Evolutionary conservation across 1,140 invertebrate species (phyloP).

Genomic region (Psix sp.): DNA sequence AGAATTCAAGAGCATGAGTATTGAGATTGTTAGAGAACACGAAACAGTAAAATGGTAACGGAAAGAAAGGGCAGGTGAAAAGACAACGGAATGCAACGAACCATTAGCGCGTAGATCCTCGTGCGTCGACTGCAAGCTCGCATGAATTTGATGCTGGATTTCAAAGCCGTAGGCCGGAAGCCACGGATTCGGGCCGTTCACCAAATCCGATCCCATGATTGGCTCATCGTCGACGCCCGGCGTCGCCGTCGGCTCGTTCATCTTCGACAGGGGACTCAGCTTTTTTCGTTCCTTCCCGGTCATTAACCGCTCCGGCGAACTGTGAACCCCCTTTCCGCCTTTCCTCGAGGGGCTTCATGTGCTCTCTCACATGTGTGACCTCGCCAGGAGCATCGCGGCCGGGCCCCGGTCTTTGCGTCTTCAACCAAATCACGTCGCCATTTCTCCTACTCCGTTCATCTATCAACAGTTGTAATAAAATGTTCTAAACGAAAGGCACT

Average conservation of each 20-base stretch:
- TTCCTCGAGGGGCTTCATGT: conserved; percentile 66
- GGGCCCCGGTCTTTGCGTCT: conserved; percentile 25
- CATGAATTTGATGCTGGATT: conserved; percentile 70
- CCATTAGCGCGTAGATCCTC: conserved; percentile 75
- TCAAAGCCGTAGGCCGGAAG: conserved; percentile 76
- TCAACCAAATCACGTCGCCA: conserved; percentile 15
- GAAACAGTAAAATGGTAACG: conserved; percentile 20
- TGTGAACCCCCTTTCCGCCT: conserved; percentile 69
- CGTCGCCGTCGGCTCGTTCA: conserved; percentile 59
- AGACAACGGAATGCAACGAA: conserved; percentile 63
- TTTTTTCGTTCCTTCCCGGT: conserved; percentile 59
- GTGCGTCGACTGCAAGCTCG: conserved; percentile 68
- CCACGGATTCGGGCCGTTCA: conserved; percentile 74
- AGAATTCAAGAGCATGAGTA: not conserved
- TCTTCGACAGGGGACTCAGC: conserved; percentile 53
- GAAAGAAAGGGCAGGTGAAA: conserved; percentile 41
- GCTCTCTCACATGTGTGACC: conserved; percentile 36
- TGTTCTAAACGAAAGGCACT: too few relatives aligned
- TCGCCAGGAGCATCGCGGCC: conserved; percentile 32
- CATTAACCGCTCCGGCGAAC: conserved; percentile 71
- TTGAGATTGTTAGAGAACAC: too few relatives aligned
- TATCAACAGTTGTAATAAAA: conserved; percentile 1
- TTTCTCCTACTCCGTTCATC: conserved; percentile 11
- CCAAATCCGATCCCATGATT: conserved; percentile 64
- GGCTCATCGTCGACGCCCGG: conserved; percentile 41